phyloP scores from a whole-genome alignment of 1,140 invertebrate species.

The Lethocerus indicus region DNA sequence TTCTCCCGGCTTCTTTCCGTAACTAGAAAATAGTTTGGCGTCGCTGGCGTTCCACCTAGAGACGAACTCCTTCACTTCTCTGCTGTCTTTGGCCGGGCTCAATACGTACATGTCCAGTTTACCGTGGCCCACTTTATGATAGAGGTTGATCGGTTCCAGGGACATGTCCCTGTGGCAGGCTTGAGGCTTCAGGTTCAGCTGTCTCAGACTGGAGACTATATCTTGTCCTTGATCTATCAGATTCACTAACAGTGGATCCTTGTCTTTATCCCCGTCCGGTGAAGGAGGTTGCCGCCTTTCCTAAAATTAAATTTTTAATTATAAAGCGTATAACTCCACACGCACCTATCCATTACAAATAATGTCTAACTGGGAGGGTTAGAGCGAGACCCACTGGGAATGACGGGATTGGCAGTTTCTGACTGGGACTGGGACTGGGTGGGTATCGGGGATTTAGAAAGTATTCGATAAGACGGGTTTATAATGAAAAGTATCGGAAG shows the following conservation, averaged over 20 bases:
- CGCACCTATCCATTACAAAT: too few relatives aligned
- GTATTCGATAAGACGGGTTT: too few relatives aligned
- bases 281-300: constrained; percentile 49
- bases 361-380: too few relatives aligned
- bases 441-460: too few relatives aligned
- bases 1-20: constrained; percentile 39
- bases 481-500: too few relatives aligned
- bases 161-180: constrained; percentile 52
- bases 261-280: constrained; percentile 66
- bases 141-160: constrained; percentile 79
- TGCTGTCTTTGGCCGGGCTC: constrained; percentile 79
- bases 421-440: too few relatives aligned
- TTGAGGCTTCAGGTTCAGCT: constrained; percentile 68
- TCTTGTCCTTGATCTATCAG: constrained; percentile 71
- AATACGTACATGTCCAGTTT: constrained; percentile 94
- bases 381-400: too few relatives aligned
- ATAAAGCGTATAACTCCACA: too few relatives aligned
- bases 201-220: constrained; percentile 66
- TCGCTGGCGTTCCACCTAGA: constrained; percentile 74
- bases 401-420: too few relatives aligned
- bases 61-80: constrained; percentile 84
- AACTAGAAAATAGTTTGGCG: constrained; percentile 48
- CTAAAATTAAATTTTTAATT: constrained; percentile 25
- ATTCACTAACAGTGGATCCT: constrained; percentile 66
- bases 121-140: constrained; percentile 93